Conservation (phyloP, 1,140 invertebrate species). For the Chlorops oryzae region DNA sequence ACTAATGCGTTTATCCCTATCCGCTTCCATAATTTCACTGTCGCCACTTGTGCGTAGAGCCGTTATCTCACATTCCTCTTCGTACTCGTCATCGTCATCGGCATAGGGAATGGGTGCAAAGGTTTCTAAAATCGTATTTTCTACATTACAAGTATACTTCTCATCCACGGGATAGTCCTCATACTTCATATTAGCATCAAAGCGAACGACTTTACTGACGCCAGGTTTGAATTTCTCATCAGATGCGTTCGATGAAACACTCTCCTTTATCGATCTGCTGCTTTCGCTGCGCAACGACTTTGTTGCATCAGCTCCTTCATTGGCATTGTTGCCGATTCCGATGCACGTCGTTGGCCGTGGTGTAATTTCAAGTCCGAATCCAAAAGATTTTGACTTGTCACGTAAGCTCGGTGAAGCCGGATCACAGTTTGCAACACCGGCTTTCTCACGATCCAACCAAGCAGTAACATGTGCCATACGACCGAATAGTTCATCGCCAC, state of each 20-base stretch:
- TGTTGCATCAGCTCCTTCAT: conserved; percentile 9
- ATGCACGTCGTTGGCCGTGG: conserved; percentile 63
- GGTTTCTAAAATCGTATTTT: conserved; percentile 45
- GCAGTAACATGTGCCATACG: conserved; percentile 28
- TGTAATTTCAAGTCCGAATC: conserved; percentile 61
- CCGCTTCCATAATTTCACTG: conserved; percentile 11
- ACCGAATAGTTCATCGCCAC: conserved; percentile 53
- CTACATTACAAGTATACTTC: conserved; percentile 45
- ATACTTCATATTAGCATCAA: conserved; percentile 41
- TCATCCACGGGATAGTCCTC: conserved; percentile 43
- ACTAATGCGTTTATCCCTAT: not conserved
- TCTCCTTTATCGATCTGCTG: conserved; percentile 25
- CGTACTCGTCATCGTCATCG: conserved; percentile 39
- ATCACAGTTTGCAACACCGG: conserved; percentile 32
- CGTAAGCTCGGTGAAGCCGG: conserved; percentile 50
- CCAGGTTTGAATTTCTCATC: conserved; percentile 37
- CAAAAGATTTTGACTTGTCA: conserved; percentile 64
- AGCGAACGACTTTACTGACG: conserved; percentile 44
- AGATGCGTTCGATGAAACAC: conserved; percentile 30
- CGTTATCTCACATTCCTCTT: too few relatives aligned
- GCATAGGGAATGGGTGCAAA: conserved; percentile 45
- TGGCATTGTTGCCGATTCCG: conserved; percentile 41
- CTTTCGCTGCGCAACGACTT: conserved; percentile 21
- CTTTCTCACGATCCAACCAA: conserved; percentile 40
- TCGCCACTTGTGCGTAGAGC: conserved; percentile 15